Evolutionary conservation across 2,113 vertebrate species (phyloP), one percentile per base, ranked within the genome.

Genomic region (human (Homo sapiens)): DNA sequence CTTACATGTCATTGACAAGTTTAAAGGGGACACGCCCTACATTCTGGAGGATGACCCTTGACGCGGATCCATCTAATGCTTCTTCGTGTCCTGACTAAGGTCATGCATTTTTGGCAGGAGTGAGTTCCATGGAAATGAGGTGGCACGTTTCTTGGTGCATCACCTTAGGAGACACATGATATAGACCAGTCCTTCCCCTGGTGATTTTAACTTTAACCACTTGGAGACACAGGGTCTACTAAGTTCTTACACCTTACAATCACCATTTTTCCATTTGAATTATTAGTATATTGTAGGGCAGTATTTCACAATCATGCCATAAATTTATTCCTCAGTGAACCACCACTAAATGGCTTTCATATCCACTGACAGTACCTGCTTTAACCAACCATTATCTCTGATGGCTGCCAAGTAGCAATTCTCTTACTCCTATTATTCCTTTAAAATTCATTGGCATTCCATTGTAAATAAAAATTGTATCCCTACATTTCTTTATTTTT

Each of bases 371-470:
- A 81, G 11, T 5, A 52, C n/a, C 35, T 92, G 7, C 25, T 27
- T 81, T 89, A 70, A 40, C 82, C 72, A 96, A 75, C 13, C 22
- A 6, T 43, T 61, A 45, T 48, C 55, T 96, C 45, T 64, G 10
- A 87, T 75, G 35, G 2, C 64, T 82, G 57, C n/a, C 16, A 68
- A 73, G 43, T 59, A 35, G 2, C 1, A 32, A 89, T 50, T 94
- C n/a, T 61, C 32, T n/a, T 72, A 66, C 85, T 61, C 92, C 8
- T 38, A 43, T 55, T 79, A 79, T 75, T 66, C 12, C 35, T 82
- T 76, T 12, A 57, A 81, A 96, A 92, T 66, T 61, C 13, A 4
- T 22, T 78, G 50, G 10, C 14, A 68, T 86, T 82, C 13, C 59
- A 30, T 59, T 78, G 10, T 61, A 52, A 72, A 30, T 16, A 84